Conservation (phyloP, 2,113 vertebrate genomes). For the Malurus melanocephalus region DNA sequence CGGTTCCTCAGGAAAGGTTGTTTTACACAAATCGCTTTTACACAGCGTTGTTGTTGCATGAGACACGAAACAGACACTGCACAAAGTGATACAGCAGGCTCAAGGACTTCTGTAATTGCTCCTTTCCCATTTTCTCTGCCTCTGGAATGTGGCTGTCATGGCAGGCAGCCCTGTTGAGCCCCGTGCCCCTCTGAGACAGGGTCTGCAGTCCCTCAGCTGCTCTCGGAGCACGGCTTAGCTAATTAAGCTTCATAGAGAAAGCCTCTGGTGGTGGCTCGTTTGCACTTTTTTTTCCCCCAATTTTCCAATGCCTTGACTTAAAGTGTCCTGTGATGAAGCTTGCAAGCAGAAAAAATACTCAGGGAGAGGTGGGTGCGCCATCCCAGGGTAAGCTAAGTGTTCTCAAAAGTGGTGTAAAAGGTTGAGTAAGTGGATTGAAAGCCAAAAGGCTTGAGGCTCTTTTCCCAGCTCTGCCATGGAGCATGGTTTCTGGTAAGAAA, state of each 20-base stretch:
- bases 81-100: background rate
- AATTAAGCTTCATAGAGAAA: background rate
- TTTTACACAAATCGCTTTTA: background rate
- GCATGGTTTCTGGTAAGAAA: background rate
- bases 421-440: background rate
- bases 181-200: accelerated
- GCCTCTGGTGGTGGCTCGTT: background rate
- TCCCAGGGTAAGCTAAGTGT: background rate
- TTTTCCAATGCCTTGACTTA: background rate
- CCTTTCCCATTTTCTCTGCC: background rate
- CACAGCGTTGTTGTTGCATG: background rate
- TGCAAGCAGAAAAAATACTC: background rate
- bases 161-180: background rate
- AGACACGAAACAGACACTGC: background rate
- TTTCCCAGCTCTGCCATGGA: background rate
- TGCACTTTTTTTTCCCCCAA: background rate
- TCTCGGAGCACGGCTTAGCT: background rate
- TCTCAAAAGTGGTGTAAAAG: background rate
- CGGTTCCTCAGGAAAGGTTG: background rate
- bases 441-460: background rate
- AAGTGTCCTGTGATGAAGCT: background rate
- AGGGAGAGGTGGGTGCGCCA: background rate
- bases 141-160: accelerated
- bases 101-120: background rate
- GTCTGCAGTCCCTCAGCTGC: background rate